phyloP scores from a whole-genome alignment of 2,113 vertebrate genomes.

The Formicarius rufipectus region DNA sequence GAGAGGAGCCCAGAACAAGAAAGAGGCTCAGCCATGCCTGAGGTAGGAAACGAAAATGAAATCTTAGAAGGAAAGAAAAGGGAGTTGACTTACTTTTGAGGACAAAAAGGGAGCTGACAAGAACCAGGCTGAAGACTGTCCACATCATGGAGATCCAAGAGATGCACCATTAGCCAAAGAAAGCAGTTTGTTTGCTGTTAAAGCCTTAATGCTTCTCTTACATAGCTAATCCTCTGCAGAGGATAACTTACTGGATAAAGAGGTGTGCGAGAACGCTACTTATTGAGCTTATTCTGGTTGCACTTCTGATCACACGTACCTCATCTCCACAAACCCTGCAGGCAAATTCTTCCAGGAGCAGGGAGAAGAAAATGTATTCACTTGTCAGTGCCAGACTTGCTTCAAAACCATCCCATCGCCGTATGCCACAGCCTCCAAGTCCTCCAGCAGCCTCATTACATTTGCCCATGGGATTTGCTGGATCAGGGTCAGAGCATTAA shows the following conservation, averaged over 20 bases:
- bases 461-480: not conserved
- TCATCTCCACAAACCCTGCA: not conserved
- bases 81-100: conserved; percentile 75
- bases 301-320: not conserved
- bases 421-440: not conserved
- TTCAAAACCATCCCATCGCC: not conserved
- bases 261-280: conserved; percentile 56
- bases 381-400: not conserved
- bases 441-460: not conserved
- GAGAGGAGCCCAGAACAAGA: not conserved
- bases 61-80: not conserved
- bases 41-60: not conserved
- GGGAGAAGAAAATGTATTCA: not conserved
- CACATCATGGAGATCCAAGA: conserved; percentile 73
- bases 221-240: conserved; percentile 71
- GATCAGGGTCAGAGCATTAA: not conserved
- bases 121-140: conserved; percentile 66
- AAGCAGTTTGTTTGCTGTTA: conserved; percentile 78
- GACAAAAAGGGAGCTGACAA: conserved; percentile 67
- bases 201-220: conserved; percentile 77
- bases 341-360: not conserved
- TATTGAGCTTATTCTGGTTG: conserved; percentile 27
- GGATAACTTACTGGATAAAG: conserved; percentile 72
- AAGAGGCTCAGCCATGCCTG: not conserved
- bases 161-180: conserved; percentile 63